Percentiles rank a stretch among this genome's conserved stretches.
phyloP scores from a whole-genome alignment of 2,113 vertebrate species.

The Pelusios castaneus region DNA sequence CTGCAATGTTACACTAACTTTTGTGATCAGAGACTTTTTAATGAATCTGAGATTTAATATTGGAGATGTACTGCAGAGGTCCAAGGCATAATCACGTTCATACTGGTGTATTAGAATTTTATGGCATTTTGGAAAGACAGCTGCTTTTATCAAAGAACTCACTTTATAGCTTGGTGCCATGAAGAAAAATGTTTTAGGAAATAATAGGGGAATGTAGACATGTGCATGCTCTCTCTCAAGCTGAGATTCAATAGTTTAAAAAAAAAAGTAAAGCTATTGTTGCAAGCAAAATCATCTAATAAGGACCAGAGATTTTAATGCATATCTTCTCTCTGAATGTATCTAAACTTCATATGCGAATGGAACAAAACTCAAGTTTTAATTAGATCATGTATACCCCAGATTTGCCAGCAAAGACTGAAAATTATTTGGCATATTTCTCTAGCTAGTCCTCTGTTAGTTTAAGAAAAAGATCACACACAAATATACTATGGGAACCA shows the following conservation, averaged over 20 bases:
- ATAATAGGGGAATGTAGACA: neutral
- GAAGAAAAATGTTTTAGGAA: neutral
- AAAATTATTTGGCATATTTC: neutral
- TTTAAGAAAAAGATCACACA: too few species aligned
- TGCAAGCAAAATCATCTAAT: neutral
- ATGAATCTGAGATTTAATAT: neutral
- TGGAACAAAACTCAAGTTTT: neutral
- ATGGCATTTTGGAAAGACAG: neutral
- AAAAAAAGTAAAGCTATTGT: neutral
- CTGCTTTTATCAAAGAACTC: neutral
- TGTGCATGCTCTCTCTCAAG: neutral
- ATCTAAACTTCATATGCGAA: neutral
- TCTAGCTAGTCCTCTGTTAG: too few species aligned
- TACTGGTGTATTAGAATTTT: neutral
- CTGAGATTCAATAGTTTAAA: neutral
- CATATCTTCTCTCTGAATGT: neutral
- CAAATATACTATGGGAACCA: fast-evolving
- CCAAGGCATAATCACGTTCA: neutral
- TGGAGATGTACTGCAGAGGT: neutral
- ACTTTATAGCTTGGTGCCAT: neutral
- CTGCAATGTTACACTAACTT: neutral
- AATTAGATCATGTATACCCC: neutral
- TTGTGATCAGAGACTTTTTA: neutral
- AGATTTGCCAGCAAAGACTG: neutral
- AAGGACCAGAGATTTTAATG: neutral